Percentiles rank a stretch among this genome's conserved stretches.
phyloP scores from a whole-genome alignment of 2,888 invertebrate species.

The Dysmachus trigonus region DNA sequence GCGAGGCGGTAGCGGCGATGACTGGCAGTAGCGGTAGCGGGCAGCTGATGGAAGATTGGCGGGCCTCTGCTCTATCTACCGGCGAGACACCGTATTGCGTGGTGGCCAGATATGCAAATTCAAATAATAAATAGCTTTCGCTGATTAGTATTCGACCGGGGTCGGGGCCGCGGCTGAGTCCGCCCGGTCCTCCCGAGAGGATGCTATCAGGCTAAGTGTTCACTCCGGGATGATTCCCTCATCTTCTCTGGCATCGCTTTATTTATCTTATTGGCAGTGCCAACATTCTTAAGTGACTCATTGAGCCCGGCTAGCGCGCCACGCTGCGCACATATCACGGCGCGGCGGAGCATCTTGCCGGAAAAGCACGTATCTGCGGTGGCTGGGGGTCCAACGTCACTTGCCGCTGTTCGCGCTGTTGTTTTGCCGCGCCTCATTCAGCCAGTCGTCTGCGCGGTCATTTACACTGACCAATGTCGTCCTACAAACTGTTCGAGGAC shows the following conservation, averaged over 20 bases:
- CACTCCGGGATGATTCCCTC: constrained; percentile 1
- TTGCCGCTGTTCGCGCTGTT: background rate
- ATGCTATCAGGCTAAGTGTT: background rate
- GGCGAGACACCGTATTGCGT: background rate
- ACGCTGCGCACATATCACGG: background rate
- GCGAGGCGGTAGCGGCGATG: too few relatives aligned
- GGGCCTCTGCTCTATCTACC: background rate
- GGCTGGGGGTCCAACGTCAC: background rate
- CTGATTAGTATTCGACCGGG: background rate
- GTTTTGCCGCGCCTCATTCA: background rate
- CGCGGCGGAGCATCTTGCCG: background rate
- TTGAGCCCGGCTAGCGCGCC: background rate
- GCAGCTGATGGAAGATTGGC: background rate
- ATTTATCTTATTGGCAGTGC: constrained; percentile 13
- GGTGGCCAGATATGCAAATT: constrained; percentile 25
- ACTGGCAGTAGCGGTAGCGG: background rate
- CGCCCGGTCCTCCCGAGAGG: background rate
- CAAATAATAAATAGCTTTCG: constrained; percentile 33
- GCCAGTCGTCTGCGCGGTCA: constrained; percentile 14
- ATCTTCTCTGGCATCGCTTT: background rate
- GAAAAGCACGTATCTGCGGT: background rate
- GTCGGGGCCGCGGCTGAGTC: background rate
- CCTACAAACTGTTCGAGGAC: background rate
- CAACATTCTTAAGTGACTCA: constrained; percentile 29
- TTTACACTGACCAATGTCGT: constrained; percentile 29